Base-by-base conservation (phyloP, 2,113 vertebrate species). In the Silurus glanis region DNA sequence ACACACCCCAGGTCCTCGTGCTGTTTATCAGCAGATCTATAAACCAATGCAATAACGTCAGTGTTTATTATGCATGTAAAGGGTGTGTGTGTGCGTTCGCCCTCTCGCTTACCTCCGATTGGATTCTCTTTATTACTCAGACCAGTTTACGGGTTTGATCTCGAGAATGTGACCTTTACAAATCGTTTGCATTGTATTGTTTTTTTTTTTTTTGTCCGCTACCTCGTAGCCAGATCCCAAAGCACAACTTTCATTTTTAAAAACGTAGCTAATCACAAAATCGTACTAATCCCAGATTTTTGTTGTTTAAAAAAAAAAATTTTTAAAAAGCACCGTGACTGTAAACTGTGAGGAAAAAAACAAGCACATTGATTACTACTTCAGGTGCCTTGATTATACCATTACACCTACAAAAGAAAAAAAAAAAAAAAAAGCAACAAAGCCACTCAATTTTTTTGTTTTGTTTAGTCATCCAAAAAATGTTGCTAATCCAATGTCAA, bases 211-310 rank as follows among this genome's bases (percentile, higher is more conserved):
- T 12, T 61, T 23, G 58, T 75, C 62, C 82, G 58, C 87, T 87
- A 89, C 86, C 89, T 87, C 89, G 76, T 72, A n/a, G 74, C 53
- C 53, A 66, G 14, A 71, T 74, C 28, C 49, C 67, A 78, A 84
- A 89, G 88, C 83, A 87, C 88, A 79, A 28, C 28, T 21, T 16
- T n/a, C 61, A 37, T 49, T 49, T 45, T 58, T 25, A 59, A 25
- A 79, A 72, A 72, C 21, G 3, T 55, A 56, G 51, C n/a, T 13
- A 56, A 16, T 37, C 37, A 2, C 37, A 37, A 45, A 37, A 25
- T 58, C 5, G 9, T 59, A 61, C 17, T 80, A 28, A 59, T 61
- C 78, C 56, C 25, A 49, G 19, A 21, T 66, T 64, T n/a, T n/a
- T 25, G 10, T 12, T 64, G 23, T n/a, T 64, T 13, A 56, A 13